Base-by-base conservation (phyloP, 2,797 vertebrate genomes). In the Oreochromis grahami region DNA sequence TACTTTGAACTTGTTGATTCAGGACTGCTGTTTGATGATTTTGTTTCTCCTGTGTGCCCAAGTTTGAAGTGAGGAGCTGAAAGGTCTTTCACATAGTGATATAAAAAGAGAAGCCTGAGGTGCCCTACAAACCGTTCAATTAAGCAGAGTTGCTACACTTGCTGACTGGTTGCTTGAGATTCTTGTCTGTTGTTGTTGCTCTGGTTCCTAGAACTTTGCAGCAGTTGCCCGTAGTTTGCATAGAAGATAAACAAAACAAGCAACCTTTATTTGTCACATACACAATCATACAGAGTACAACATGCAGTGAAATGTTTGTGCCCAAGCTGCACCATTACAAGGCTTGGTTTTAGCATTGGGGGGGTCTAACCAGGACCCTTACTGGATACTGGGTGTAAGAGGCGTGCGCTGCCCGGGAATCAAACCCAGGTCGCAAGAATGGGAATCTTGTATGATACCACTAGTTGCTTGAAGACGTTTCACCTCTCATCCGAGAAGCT, bases 391-490 rank as follows among this genome's bases (percentile, higher is more conserved):
- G 29, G 29, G 29, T 29, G 29, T 29, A 51, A 51, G 1, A n/a
- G 1, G 2, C 0, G 3, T 98, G 96, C 98, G 98, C 98, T 98
- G 97, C 98, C 98, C 97, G 97, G 98, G 98, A 99, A 99, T 98
- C 97, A 97, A 98, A 98, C 98, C 98, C 97, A 95, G 97, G 97
- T 98, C 97, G 95, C 98, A 98, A 99, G 98, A 99, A 98, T 98
- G 98, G 98, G 98, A 99, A 98, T 98, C 98, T 99, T 98, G 98
- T 97, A 98, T 99, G 98, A 99, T 99, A 98, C 97, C 98, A 98
- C 97, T 98, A 98, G 55, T 56, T 56, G 55, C 26, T 56, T 56
- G 55, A 56, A 17, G 55, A 5, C 1, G 1, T 56, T 56, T 29
- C 55, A 5, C 26, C 26, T 56, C 55, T 56, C 55, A 56, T 29